A percentile compares a stretch with the other conserved stretches of the same genome.
phyloP scores from a whole-genome alignment of 2,113 vertebrate species.

The Lanius collurio region DNA sequence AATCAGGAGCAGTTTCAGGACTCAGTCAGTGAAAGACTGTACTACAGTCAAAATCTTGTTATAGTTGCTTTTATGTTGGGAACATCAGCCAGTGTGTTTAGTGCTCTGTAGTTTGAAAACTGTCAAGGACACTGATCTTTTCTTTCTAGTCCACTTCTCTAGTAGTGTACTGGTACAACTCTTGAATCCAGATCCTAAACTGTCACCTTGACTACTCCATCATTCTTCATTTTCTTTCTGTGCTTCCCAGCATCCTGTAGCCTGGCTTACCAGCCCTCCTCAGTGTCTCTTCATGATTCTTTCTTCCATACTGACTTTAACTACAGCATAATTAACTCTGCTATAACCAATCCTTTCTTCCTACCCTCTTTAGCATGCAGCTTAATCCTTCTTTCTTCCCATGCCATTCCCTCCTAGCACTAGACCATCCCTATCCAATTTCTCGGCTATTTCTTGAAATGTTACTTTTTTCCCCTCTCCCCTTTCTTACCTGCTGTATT shows the following conservation, averaged over 20 bases:
- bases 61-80: background rate
- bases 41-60: background rate
- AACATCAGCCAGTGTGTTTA: background rate
- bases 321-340: constrained; percentile 31
- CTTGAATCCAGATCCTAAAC: constrained; percentile 36
- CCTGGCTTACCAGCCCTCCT: constrained; percentile 1
- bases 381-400: constrained; percentile 37
- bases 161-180: constrained; percentile 11
- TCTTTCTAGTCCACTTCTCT: background rate
- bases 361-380: constrained; percentile 30
- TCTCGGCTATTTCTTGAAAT: constrained; percentile 24
- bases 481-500: background rate
- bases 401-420: constrained; percentile 26
- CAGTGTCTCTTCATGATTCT: constrained; percentile 10
- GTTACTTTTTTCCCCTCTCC: background rate
- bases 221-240: constrained; percentile 43
- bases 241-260: constrained; percentile 23
- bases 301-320: constrained; percentile 45
- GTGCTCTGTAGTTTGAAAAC: background rate
- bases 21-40: background rate
- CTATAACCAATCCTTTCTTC: constrained; percentile 36
- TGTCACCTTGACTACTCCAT: background rate
- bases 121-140: background rate
- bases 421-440: constrained; percentile 24
- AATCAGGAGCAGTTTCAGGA: background rate